Evolutionary conservation across 30 jellyfish, hydroid and myxozoan species (phyloP), one percentile per base, ranked within the genome.

Genomic region (Chrysaora quinquecirrha): DNA sequence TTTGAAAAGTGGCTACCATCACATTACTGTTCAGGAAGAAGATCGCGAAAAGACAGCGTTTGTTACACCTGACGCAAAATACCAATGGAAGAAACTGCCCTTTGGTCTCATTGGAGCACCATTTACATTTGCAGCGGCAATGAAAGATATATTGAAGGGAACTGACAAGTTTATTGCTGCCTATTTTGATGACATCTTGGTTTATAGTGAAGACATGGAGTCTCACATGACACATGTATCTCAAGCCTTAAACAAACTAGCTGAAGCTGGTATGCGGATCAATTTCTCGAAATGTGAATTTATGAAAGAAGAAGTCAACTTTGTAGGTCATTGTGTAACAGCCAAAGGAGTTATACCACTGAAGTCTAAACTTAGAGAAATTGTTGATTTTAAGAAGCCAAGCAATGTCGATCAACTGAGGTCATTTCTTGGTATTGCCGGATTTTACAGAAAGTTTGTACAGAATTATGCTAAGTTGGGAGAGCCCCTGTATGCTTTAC

Each of bases 271-370:
- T n/a, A n/a, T n/a, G n/a, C n/a, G n/a, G n/a, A n/a, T n/a, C n/a
- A n/a, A n/a, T n/a, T n/a, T n/a, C n/a, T 58, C 71, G 9, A 58
- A 58, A 58, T 58, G 71, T 58, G 33, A 3, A 7, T 58, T 58
- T 58, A 19, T 7, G 20, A 19, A 19, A 7, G 71, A 58, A 19
- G 71, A 7, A 58, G 20, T 58, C 19, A 20, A 58, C 71, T 58
- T 58, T 58, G 20, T 58, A 3, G 71, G 71, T 3, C 71, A 58
- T 58, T 19, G 20, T 7, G 20, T 25, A 3, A 20, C 16, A 9
- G 20, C 10, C 10, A 3, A 19, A 3, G 32, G 9, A 58, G 10
- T 58, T 11, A 19, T 4, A 3, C 19, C 20, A 25, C 33, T 3
- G 7, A 19, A 58, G 19, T 3, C 7, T 7, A 58, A 58, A 3